Base-by-base conservation (phyloP, 2,797 vertebrate species). In the Cottoperca gobio region DNA sequence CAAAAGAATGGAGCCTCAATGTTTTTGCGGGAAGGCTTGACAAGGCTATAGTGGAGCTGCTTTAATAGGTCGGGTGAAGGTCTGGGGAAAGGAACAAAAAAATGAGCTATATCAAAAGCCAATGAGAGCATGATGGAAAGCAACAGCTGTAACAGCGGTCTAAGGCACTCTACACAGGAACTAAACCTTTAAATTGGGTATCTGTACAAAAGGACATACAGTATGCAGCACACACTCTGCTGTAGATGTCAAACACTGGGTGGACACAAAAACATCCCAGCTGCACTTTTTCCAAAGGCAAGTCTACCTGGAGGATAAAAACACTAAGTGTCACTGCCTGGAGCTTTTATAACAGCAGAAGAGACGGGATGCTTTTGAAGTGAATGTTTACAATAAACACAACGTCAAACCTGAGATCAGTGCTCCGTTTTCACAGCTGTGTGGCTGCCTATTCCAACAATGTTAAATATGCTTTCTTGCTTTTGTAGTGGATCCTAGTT, bases 341-440 rank as follows among this genome's bases (percentile, higher is more conserved):
- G 0, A 75, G 78, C 76, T 67, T 79, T 83, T 77, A 23, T 21
- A 70, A 76, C 65, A 73, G 2, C 26, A 58, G 57, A 83, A 2
- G 54, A 65, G 52, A 48, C 28, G 49, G 46, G 83, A 64, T 24
- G 73, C 82, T 70, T 93, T 84, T 89, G 81, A 91, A 93, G 86
- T 69, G 74, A 84, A 71, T 76, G 82, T 93, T 93, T 90, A 92
- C 86, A 81, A 84, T 72, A 92, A 94, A 93, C 88, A 91, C 78
- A 48, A 78, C 37, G 78, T 89, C 87, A 66, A 86, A 84, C 73
- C 71, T 45, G 86, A 88, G 85, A 90, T 90, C 81, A 84, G 62
- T 2, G 49, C 40, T 76, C 17, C 58, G 71, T 91, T 92, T 93
- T 91, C 83, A 88, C 93, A 94, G 91, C 91, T 94, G 91, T 63